A percentile compares a stretch with the other conserved stretches of the same genome.
phyloP scores from a whole-genome alignment of 2,888 invertebrate genomes.

The Sinhomidia bicolor region DNA sequence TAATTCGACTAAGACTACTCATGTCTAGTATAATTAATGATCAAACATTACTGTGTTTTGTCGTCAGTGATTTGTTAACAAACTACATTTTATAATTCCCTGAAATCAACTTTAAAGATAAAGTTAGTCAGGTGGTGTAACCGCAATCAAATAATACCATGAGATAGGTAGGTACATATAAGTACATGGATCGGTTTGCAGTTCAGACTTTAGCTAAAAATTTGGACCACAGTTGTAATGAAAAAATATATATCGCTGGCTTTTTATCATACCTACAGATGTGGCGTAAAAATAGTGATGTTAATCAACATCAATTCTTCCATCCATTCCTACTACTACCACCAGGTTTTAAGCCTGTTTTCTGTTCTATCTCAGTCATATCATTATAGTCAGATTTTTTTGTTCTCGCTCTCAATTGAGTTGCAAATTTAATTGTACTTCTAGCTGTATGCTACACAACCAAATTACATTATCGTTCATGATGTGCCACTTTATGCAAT shows the following conservation, averaged over 20 bases:
- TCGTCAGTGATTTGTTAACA: too few relatives aligned
- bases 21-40: too few relatives aligned
- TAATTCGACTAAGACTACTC: too few relatives aligned
- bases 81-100: too few relatives aligned
- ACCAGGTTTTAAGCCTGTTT: too few relatives aligned
- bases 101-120: too few relatives aligned
- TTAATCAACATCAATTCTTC: neutral
- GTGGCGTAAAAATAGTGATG: neutral
- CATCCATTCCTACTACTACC: neutral
- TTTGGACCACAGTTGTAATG: neutral
- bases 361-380: too few relatives aligned
- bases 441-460: neutral
- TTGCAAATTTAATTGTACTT: constrained; percentile 28
- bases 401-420: neutral
- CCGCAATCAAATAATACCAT: neutral
- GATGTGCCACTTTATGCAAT: constrained; percentile 65
- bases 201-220: neutral
- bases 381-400: neutral
- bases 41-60: too few relatives aligned
- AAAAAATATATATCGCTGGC: neutral
- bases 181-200: neutral
- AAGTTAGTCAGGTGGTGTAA: too few relatives aligned
- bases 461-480: constrained; percentile 48
- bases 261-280: neutral
- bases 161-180: too few relatives aligned